A percentile compares a stretch with the other conserved stretches of the same genome.
Evolutionary conservation across 2,888 invertebrate genomes (phyloP).

Genomic region (Tipula confusa): DNA sequence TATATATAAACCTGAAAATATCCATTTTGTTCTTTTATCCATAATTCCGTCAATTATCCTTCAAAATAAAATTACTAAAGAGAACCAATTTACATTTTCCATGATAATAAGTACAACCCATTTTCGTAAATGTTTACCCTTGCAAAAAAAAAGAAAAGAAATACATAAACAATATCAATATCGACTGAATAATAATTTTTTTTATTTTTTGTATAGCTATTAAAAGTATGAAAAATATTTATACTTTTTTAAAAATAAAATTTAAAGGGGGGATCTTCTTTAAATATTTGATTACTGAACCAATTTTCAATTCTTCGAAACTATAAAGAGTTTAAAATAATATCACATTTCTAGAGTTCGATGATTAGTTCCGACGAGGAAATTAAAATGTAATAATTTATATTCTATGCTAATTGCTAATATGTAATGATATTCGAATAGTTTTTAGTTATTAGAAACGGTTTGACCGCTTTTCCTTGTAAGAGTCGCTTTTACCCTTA

Average conservation of each 20-base stretch:
- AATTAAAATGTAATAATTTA: too few species aligned
- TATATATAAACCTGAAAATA: neutral
- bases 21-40: neutral
- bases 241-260: neutral
- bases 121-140: neutral
- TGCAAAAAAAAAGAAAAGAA: neutral
- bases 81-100: neutral
- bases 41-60: slow-evolving; percentile 3
- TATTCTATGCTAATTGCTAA: too few species aligned
- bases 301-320: neutral
- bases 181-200: neutral
- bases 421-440: too few species aligned
- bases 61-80: neutral
- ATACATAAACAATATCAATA: neutral
- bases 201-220: neutral
- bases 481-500: too few species aligned
- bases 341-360: too few species aligned
- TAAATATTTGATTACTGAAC: neutral
- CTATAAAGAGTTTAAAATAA: neutral
- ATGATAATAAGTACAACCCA: neutral
- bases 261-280: neutral
- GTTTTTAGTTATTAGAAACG: too few species aligned
- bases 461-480: too few species aligned
- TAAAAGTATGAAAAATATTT: too few species aligned
- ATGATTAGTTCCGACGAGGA: too few species aligned